Base-by-base conservation (phyloP, 1,140 invertebrate species). In the Halesus radiatus region DNA sequence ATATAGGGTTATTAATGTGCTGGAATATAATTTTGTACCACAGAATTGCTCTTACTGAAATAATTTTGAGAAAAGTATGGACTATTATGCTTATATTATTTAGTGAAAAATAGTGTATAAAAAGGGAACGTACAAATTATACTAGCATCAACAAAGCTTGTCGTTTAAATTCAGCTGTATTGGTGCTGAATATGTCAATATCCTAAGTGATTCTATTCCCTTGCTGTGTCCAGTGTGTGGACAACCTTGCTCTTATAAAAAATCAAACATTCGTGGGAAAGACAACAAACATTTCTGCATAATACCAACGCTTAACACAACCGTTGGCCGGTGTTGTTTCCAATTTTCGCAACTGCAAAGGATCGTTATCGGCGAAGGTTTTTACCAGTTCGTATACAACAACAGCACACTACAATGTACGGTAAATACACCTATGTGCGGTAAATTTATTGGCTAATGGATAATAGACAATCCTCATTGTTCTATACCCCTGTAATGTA, bases 381-480 rank as follows among this genome's bases (percentile, higher is more conserved):
- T 68, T n/a, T 50, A n/a, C 26, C 16, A 8, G 32, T 32, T 60
- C 50, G 45, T 26, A 16, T 72, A 22, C 23, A n/a, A 22, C 37
- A 66, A 29, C 26, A 13, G 3, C 8, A 37, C 62, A 72, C 22
- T 52, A 72, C 68, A 72, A 72, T 72, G 68, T 72, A 60, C 54
- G 20, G 68, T 72, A 60, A n/a, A 18, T 18, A 52, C 23, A 26
- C 37, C 8, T 20, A 29, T 72, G 54, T 72, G 68, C 68, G 10
- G 37, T 45, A 45, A 45, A 72, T 72, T 23, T 72, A 72, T 72
- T 72, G 68, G 68, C 68, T 23, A 72, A 72, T 72, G 45, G 37
- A 53, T 72, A 53, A 53, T 72, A 72, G 68, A 53, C 68, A 72
- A 72, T 52, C 45, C 20, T 53, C 68, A 72, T 72, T 72, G 68